Conservation (phyloP, 2,113 vertebrate species). For the Odobenus rosmarus region DNA sequence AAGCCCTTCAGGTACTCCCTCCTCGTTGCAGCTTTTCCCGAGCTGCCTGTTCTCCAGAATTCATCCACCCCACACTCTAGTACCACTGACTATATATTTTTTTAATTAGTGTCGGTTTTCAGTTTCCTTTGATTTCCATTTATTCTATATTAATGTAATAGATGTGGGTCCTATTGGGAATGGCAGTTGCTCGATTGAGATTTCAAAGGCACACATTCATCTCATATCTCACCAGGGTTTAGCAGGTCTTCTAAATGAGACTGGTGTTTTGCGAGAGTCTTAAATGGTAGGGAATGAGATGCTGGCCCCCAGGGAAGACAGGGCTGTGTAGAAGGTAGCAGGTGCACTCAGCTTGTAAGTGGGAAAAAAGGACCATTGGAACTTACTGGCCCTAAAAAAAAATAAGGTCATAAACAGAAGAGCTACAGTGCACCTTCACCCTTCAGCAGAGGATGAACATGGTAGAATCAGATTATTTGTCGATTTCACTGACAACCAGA, state of each 20-base stretch:
- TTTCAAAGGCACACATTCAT: neutral
- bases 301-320: neutral
- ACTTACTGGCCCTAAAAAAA: neutral
- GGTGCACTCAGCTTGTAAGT: neutral
- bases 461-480: neutral
- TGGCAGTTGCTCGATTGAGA: neutral
- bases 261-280: neutral
- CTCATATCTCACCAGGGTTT: neutral
- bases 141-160: neutral
- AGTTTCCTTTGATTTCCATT: neutral
- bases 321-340: neutral
- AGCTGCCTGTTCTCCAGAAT: neutral
- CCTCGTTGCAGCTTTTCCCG: neutral
- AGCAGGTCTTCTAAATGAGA: neutral
- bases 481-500: neutral
- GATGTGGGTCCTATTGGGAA: neutral
- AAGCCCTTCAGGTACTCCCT: neutral
- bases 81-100: neutral
- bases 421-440: neutral
- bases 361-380: neutral
- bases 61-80: neutral
- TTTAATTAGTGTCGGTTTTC: neutral
- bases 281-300: neutral
- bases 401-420: neutral
- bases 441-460: neutral